Conservation (phyloP, 1,140 invertebrate genomes). For the Conus betulinus region DNA sequence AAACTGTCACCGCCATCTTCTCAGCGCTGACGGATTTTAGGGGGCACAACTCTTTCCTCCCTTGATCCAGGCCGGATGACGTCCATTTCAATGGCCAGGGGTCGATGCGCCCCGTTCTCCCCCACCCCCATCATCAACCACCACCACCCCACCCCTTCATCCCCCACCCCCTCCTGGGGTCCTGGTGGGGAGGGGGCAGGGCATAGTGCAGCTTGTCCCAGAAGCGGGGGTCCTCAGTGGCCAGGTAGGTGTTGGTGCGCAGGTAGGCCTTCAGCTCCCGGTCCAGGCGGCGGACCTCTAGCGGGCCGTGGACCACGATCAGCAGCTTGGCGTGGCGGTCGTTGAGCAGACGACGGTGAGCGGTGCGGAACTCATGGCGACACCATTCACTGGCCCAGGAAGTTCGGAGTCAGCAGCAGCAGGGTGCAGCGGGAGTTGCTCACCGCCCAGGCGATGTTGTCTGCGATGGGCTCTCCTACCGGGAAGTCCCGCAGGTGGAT, state of each 20-base stretch:
- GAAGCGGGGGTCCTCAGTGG: slow-evolving; percentile 84
- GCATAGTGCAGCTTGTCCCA: slow-evolving; percentile 95
- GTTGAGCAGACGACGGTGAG: slow-evolving; percentile 92
- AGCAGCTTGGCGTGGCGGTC: slow-evolving; percentile 88
- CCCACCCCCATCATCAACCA: background rate
- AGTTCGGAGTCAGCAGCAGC: slow-evolving; percentile 81
- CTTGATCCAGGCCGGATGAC: background rate
- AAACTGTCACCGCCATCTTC: background rate
- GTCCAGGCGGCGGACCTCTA: slow-evolving; percentile 79
- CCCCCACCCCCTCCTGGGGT: no score
- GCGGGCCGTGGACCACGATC: slow-evolving; percentile 89
- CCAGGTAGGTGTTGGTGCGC: slow-evolving; percentile 81
- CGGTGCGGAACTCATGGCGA: slow-evolving; percentile 82
- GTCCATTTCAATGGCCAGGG: slow-evolving; percentile 5
- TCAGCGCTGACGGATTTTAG: background rate
- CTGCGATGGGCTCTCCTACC: no score
- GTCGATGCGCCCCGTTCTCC: background rate
- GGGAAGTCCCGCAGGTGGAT: no score
- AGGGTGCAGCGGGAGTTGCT: slow-evolving; percentile 81
- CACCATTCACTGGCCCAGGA: slow-evolving; percentile 83
- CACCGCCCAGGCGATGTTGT: no score
- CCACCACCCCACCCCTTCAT: no score
- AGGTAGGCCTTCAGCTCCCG: slow-evolving; percentile 80
- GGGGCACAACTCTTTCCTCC: background rate
- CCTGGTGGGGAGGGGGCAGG: slow-evolving; percentile 80